Evolutionary conservation across 2,888 invertebrate species (phyloP), one percentile per base, ranked within the genome.

Genomic region (Dicycla oo): DNA sequence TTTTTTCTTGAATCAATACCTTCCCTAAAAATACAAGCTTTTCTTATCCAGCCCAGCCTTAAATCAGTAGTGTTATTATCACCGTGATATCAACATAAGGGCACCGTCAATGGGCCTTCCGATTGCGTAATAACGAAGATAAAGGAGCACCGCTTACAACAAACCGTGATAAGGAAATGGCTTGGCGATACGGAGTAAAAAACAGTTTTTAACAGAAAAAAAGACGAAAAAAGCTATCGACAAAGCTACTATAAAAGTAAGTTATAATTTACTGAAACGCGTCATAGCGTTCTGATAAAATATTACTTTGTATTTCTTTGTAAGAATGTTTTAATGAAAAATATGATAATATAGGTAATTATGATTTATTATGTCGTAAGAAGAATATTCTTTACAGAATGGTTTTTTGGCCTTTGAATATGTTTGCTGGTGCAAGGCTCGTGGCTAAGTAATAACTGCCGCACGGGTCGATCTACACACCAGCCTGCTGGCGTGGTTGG

Each of bases 41-140:
- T 60, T 74, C 79, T 72, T 78, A 84, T 75, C 76, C 43, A 38
- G 20, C 56, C 30, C 63, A 61, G n/a, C 43, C 73, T 40, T 85
- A 80, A 85, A 84, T 80, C 85, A 80, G 74, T 73, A 69, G 66
- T 73, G 75, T 82, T 86, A 86, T 86, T 85, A 85, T 77, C 70
- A 77, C 75, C 47, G 49, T 58, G 75, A 77, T 84, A 81, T 80
- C 78, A 74, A 53, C 69, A 75, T 68, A 68, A 74, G 70, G 53
- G 54, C 80, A 40, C 26, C 67, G 47, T 62, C 80, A 83, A 80
- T 70, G 69, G 64, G 60, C 53, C 81, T 54, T 67, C 66, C 57
- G 60, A 83, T 69, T 57, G 53, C 65, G 54, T 40, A 54, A 62
- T 62, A 73, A 69, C 62, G 53, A 51, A 69, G 57, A 69, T 83